Evolutionary conservation across 2,888 invertebrate genomes (phyloP).

Genomic region (Andrena chrysosceles): DNA sequence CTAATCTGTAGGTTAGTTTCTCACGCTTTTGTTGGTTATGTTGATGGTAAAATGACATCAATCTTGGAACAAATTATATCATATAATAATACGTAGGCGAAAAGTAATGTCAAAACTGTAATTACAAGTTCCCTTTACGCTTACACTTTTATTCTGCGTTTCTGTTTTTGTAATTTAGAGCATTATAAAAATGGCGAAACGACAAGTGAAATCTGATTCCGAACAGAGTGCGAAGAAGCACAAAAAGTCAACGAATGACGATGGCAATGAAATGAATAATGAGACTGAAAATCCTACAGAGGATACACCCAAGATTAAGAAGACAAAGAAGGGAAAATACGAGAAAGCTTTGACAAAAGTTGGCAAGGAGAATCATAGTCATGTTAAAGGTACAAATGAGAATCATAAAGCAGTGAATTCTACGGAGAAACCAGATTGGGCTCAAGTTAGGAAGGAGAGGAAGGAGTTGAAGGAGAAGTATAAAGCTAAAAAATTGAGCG

Average conservation of each 20-base stretch:
- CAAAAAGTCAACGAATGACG: background rate
- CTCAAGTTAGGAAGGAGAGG: constrained; percentile 91
- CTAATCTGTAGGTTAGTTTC: background rate
- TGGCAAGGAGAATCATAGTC: constrained; percentile 12
- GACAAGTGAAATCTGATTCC: background rate
- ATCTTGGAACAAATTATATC: background rate
- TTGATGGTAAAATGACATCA: background rate
- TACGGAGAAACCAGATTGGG: constrained; percentile 89
- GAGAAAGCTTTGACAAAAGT: constrained; percentile 29
- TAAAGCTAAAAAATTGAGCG: constrained; percentile 86
- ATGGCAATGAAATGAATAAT: background rate
- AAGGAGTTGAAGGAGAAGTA: constrained; percentile 90
- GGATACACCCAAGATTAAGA: background rate
- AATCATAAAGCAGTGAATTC: background rate
- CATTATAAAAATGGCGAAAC: constrained; percentile 39
- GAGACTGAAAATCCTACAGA: background rate
- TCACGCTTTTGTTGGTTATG: constrained; percentile 14
- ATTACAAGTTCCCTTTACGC: background rate
- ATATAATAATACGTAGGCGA: background rate
- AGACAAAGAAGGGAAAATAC: constrained; percentile 10
- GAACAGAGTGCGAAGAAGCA: background rate
- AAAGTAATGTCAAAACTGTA: background rate
- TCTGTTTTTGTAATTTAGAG: constrained; percentile 1
- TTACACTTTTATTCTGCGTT: background rate
- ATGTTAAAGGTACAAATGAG: background rate